These are phyloP conservation scores for Leucosticte australis DNA, from an alignment of 2,113 vertebrate species.

Conservation along the genomic window DNA sequence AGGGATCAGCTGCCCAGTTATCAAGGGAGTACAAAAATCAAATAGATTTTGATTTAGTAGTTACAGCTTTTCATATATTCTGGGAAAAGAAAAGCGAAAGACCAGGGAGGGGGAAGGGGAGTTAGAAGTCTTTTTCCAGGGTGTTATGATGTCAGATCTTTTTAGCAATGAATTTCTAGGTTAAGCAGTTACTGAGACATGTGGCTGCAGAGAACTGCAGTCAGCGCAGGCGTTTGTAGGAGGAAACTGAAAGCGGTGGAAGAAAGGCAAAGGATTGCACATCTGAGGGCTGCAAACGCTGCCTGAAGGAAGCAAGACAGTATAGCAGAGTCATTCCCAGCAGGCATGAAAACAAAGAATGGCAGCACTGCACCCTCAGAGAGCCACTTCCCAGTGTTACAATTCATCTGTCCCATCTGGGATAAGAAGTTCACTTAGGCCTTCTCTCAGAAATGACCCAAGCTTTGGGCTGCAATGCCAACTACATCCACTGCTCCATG, in stretches of 20 bases:
- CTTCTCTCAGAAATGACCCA: background rate
- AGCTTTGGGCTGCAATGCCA: background rate
- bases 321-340: background rate
- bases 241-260: background rate
- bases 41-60: constrained; percentile 67
- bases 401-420: accelerated
- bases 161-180: constrained; percentile 45
- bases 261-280: constrained; percentile 3
- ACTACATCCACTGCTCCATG: background rate
- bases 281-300: constrained; percentile 5
- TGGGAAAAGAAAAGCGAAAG: constrained; percentile 40
- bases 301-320: background rate
- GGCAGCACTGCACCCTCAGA: background rate
- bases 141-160: constrained; percentile 39
- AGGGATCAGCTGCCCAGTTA: constrained; percentile 61
- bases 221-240: background rate
- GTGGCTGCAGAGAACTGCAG: background rate
- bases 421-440: background rate
- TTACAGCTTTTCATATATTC: constrained; percentile 55
- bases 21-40: constrained; percentile 67
- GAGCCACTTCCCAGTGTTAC: background rate
- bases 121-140: constrained; percentile 9
- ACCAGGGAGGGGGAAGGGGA: background rate
- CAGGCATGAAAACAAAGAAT: background rate
- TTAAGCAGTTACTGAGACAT: constrained; percentile 32